A percentile compares a stretch with the other conserved stretches of the same genome.
These are phyloP conservation scores for Pectinophora gossypiella DNA, from an alignment of 1,140 invertebrate genomes.

Conservation along the genomic window DNA sequence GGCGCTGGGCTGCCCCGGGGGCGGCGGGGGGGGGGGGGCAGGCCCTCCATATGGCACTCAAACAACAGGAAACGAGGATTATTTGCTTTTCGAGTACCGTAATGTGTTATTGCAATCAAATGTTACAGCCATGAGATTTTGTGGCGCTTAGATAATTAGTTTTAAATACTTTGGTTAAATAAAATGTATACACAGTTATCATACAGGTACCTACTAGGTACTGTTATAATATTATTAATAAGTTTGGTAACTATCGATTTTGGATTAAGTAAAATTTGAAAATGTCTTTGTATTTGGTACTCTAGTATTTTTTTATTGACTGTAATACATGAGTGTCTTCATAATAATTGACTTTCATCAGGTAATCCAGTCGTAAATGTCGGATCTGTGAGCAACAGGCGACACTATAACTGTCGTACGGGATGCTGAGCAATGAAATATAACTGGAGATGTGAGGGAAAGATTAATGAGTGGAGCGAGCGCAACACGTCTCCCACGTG, in stretches of 20 bases:
- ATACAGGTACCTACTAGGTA: too few species aligned
- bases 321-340: too few species aligned
- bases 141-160: background rate
- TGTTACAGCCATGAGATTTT: background rate
- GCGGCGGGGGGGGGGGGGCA: conserved; percentile 4
- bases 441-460: background rate
- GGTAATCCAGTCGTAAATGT: too few species aligned
- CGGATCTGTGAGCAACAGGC: background rate
- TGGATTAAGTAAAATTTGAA: too few species aligned
- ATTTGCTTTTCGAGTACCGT: conserved; percentile 8
- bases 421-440: background rate
- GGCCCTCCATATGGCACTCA: conserved; percentile 19
- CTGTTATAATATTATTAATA: too few species aligned
- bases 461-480: background rate
- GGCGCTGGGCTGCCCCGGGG: background rate
- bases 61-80: conserved; percentile 25
- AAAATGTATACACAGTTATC: too few species aligned
- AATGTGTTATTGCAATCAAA: conserved; percentile 2
- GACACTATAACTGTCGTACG: background rate
- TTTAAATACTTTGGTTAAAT: conserved; percentile 16
- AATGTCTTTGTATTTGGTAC: too few species aligned
- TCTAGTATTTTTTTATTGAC: too few species aligned
- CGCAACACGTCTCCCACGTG: conserved; percentile 9
- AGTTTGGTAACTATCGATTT: too few species aligned
- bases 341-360: too few species aligned